Percentiles rank a stretch among this genome's conserved stretches.
phyloP scores from a whole-genome alignment of 2,888 invertebrate species.

The Drosophila anceps region DNA sequence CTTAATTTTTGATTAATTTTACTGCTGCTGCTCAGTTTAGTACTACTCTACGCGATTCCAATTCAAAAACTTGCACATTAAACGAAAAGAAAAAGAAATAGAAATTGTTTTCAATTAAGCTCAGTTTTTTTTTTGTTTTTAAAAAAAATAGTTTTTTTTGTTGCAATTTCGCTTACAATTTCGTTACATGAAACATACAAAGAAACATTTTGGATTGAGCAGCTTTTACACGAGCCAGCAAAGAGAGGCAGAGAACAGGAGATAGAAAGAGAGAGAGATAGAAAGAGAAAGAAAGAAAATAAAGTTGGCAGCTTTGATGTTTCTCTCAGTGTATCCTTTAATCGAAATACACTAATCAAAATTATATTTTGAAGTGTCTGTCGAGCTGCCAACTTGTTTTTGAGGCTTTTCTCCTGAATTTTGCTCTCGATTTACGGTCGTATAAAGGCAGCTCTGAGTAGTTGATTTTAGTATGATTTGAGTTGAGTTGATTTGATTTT shows the following conservation, averaged over 20 bases:
- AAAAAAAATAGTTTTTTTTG: conserved; percentile 9
- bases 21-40: conserved; percentile 51
- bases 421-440: conserved; percentile 25
- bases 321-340: not conserved
- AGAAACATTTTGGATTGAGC: conserved; percentile 29
- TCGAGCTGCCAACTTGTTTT: conserved; percentile 3
- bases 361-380: not conserved
- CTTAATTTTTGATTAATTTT: conserved; percentile 32
- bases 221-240: conserved; percentile 43
- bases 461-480: conserved; percentile 32
- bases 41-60: conserved; percentile 68
- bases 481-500: not conserved
- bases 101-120: conserved; percentile 74
- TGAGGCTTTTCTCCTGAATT: not conserved
- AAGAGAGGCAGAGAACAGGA: conserved; percentile 2
- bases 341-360: not conserved
- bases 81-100: conserved; percentile 82
- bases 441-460: conserved; percentile 40
- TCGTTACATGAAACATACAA: conserved; percentile 33
- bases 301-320: conserved; percentile 12
- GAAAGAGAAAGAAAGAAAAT: conserved; percentile 1
- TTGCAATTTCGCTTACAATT: conserved; percentile 33
- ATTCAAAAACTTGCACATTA: conserved; percentile 70
- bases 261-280: conserved; percentile 1
- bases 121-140: conserved; percentile 42